These are phyloP conservation scores for Geothlypis trichas DNA, from an alignment of 2,113 vertebrate species.

Conservation along the genomic window DNA sequence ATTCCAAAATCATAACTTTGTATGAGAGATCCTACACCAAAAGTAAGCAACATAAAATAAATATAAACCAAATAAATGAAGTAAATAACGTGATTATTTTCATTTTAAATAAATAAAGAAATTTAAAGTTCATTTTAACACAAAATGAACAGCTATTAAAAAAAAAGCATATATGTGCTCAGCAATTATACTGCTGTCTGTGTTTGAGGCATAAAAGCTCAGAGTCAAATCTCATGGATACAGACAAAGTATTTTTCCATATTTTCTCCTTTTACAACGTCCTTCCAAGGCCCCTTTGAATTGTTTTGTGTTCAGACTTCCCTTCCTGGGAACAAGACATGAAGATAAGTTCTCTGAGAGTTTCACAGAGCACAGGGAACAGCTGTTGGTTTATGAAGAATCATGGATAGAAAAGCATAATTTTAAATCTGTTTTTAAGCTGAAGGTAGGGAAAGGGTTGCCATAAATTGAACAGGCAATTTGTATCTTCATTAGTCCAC, in stretches of 20 bases:
- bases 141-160: background rate
- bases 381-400: background rate
- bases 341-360: background rate
- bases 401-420: background rate
- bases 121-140: background rate
- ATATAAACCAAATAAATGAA: background rate
- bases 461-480: background rate
- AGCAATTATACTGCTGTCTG: background rate
- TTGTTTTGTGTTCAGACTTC: background rate
- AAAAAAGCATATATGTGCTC: background rate
- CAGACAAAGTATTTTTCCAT: background rate
- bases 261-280: background rate
- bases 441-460: background rate
- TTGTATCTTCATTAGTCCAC: background rate
- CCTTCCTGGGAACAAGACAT: background rate
- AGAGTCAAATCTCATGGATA: background rate
- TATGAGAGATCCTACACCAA: background rate
- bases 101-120: background rate
- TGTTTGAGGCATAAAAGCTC: background rate
- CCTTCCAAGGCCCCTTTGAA: background rate
- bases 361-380: background rate
- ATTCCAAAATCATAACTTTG: background rate
- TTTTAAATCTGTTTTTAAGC: background rate
- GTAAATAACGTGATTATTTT: background rate
- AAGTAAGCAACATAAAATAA: background rate